phyloP scores from a whole-genome alignment of 1,140 invertebrate genomes.

The Panagrolaimus sp. region DNA sequence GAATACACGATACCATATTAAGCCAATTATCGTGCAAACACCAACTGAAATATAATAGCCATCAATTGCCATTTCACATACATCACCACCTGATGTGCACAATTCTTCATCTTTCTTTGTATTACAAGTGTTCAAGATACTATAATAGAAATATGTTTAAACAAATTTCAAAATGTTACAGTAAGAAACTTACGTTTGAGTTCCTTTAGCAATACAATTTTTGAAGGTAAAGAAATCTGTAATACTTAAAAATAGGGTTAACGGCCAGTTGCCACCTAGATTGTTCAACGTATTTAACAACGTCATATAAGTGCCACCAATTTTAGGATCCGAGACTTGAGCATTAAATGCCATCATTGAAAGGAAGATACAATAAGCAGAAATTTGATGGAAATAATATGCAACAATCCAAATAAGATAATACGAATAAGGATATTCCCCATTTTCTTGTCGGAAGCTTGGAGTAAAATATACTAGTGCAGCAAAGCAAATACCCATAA shows the following conservation, averaged over 20 bases:
- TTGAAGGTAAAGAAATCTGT: conserved; percentile 67
- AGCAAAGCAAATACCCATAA: conserved; percentile 77
- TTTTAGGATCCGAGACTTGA: conserved; percentile 77
- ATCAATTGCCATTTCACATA: conserved; percentile 42
- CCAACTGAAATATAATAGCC: conserved; percentile 46
- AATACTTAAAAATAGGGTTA: conserved; percentile 81
- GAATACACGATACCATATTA: conserved; percentile 40
- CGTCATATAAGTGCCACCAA: conserved; percentile 99
- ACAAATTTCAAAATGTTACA: not conserved
- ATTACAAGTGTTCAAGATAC: conserved; percentile 46
- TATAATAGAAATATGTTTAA: conserved; percentile 27
- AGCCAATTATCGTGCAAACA: conserved; percentile 42
- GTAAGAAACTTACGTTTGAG: conserved; percentile 30
- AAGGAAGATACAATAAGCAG: conserved; percentile 73
- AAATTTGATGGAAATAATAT: conserved; percentile 76
- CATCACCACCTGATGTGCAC: conserved; percentile 40
- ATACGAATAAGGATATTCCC: conserved; percentile 71
- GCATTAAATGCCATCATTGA: conserved; percentile 77
- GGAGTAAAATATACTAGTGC: conserved; percentile 78
- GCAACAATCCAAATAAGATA: conserved; percentile 72
- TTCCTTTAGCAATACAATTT: conserved; percentile 50
- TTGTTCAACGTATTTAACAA: conserved; percentile 91
- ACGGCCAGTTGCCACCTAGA: conserved; percentile 92
- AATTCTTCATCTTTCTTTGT: conserved; percentile 46
- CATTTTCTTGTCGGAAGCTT: conserved; percentile 64